Evolutionary conservation across 2,888 invertebrate genomes (phyloP).

Genomic region (Griposia aprilina): DNA sequence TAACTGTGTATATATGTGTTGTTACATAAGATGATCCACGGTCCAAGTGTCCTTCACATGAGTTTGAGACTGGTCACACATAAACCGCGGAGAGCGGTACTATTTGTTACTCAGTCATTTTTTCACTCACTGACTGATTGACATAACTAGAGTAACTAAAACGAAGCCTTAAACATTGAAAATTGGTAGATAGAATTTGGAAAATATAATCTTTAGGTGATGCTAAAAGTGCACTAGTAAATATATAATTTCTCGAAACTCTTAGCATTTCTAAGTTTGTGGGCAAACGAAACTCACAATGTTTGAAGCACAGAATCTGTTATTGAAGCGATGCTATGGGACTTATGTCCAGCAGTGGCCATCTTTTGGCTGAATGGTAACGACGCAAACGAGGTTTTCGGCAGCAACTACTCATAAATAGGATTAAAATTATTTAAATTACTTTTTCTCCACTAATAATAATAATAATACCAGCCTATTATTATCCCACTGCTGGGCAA

Average conservation of each 20-base stretch:
- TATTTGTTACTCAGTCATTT: conserved; percentile 31
- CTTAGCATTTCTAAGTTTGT: background rate
- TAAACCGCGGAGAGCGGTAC: conserved; percentile 22
- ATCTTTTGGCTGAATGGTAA: background rate
- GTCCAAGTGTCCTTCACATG: conserved; percentile 48
- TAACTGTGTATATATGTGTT: conserved; percentile 8
- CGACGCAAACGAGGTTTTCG: too few species aligned
- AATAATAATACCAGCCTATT: too few species aligned
- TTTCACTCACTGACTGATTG: background rate
- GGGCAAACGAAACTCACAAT: background rate
- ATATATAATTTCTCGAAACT: background rate
- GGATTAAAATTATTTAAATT: too few species aligned
- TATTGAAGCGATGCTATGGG: background rate
- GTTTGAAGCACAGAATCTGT: background rate
- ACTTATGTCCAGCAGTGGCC: background rate
- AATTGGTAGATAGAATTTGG: background rate
- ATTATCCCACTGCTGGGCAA: too few species aligned
- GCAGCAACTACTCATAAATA: too few species aligned
- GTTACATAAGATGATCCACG: conserved; percentile 49
- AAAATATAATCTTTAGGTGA: background rate
- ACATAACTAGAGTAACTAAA: background rate
- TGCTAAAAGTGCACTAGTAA: background rate
- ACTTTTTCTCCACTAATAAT: too few species aligned
- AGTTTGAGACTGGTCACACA: conserved; percentile 49
- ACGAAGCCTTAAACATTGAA: background rate